These are phyloP conservation scores for Selene dorsalis DNA, from an alignment of 2,797 vertebrate species.

Conservation along the genomic window DNA sequence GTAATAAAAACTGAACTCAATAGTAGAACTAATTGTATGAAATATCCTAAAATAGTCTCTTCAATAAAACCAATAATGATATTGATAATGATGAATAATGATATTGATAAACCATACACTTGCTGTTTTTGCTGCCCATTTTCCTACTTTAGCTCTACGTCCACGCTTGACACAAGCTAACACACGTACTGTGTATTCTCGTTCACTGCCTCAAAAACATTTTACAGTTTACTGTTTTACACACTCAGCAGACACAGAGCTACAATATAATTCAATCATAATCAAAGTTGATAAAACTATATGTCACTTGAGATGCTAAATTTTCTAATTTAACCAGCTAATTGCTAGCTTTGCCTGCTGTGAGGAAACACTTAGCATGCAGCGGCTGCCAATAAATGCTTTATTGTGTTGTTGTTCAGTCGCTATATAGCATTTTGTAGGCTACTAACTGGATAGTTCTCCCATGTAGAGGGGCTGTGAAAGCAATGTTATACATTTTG, in stretches of 20 bases:
- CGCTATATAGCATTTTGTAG: neutral
- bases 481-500: neutral
- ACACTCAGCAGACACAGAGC: neutral
- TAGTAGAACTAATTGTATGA: neutral
- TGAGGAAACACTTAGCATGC: too few species aligned
- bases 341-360: too few species aligned
- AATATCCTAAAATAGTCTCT: neutral
- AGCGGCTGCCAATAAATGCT: too few species aligned
- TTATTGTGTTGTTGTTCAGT: too few species aligned
- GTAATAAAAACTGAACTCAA: constrained; percentile 7
- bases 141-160: neutral
- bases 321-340: too few species aligned
- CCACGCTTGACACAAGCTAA: neutral
- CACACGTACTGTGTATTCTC: neutral
- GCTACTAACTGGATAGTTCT: neutral
- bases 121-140: neutral
- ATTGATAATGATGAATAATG: neutral
- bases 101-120: neutral
- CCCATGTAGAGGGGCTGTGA: neutral
- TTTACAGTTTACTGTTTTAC: neutral
- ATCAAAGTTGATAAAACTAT: too few species aligned
- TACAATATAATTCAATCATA: too few species aligned
- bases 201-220: neutral
- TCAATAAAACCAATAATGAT: neutral
- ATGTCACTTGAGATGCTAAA: too few species aligned